phyloP scores from a whole-genome alignment of 2,113 vertebrate species.

The Phalacrocorax pelagicus region DNA sequence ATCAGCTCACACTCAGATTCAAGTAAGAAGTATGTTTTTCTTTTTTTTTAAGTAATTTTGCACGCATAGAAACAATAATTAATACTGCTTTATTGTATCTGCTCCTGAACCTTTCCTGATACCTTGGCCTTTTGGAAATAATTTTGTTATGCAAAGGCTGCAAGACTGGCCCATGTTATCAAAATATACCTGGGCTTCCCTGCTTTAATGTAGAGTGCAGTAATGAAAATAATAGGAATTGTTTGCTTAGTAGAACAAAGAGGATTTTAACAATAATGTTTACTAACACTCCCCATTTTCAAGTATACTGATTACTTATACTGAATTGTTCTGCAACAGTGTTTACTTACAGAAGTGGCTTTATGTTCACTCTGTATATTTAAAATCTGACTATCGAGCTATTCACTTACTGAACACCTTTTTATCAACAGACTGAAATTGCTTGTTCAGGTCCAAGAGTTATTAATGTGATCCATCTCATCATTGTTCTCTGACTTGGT shows the following conservation, averaged over 20 bases:
- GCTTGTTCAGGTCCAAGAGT: slow-evolving; percentile 55
- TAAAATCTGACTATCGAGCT: slow-evolving; percentile 69
- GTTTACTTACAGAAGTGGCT: slow-evolving; percentile 73
- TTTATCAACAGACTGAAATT: slow-evolving; percentile 65
- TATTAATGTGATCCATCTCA: slow-evolving; percentile 59
- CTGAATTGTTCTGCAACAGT: slow-evolving; percentile 72
- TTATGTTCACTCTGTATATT: slow-evolving; percentile 66
- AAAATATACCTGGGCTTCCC: slow-evolving; percentile 38
- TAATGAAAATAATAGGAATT: slow-evolving; percentile 68
- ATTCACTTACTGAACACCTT: slow-evolving; percentile 61
- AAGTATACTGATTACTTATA: slow-evolving; percentile 64
- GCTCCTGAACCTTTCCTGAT: not conserved
- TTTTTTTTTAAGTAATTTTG: slow-evolving; percentile 13
- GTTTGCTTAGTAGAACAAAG: slow-evolving; percentile 75
- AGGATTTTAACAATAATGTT: slow-evolving; percentile 74
- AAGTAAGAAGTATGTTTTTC: not conserved
- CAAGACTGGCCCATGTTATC: slow-evolving; percentile 31
- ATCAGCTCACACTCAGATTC: not conserved
- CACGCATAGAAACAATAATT: slow-evolving; percentile 35
- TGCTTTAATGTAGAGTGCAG: slow-evolving; percentile 58
- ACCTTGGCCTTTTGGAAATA: slow-evolving; percentile 54
- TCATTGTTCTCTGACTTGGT: slow-evolving; percentile 65
- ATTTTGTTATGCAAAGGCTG: slow-evolving; percentile 35
- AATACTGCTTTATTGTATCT: slow-evolving; percentile 4
- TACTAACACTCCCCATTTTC: slow-evolving; percentile 71